Percentiles rank a stretch among this genome's conserved stretches.
phyloP scores from a whole-genome alignment of 2,113 vertebrate genomes.

The Riparia riparia region DNA sequence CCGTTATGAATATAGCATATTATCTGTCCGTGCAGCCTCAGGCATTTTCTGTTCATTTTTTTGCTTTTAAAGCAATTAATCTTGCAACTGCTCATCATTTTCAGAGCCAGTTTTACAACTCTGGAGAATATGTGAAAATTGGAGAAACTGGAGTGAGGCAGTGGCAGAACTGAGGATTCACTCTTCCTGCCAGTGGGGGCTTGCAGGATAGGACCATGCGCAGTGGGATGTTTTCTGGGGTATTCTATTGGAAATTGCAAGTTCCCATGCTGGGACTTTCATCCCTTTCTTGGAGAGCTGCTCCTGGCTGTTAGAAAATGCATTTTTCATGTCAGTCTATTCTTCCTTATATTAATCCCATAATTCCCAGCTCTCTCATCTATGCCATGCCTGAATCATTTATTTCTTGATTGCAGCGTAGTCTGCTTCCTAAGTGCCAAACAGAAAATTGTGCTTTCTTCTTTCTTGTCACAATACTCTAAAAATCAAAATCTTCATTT shows the following conservation, averaged over 20 bases:
- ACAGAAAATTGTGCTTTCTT: neutral
- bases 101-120: neutral
- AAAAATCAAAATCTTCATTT: neutral
- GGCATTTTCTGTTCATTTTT: conserved; percentile 52
- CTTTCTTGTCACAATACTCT: neutral
- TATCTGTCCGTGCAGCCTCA: neutral
- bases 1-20: conserved; percentile 45
- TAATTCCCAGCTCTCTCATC: neutral
- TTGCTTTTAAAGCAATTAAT: conserved; percentile 60
- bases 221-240: neutral
- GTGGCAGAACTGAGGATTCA: neutral
- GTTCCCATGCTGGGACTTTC: neutral
- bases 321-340: neutral
- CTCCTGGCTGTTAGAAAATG: neutral
- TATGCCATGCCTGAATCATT: neutral
- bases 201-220: neutral
- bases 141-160: neutral
- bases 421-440: neutral
- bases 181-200: neutral
- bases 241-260: neutral
- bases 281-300: neutral
- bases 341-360: neutral
- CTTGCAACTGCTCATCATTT: neutral
- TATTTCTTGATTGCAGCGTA: neutral
- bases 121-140: neutral